Percentiles rank a stretch among this genome's conserved stretches.
phyloP scores from a whole-genome alignment of 1,140 invertebrate genomes.

The Dinoponera quadriceps region DNA sequence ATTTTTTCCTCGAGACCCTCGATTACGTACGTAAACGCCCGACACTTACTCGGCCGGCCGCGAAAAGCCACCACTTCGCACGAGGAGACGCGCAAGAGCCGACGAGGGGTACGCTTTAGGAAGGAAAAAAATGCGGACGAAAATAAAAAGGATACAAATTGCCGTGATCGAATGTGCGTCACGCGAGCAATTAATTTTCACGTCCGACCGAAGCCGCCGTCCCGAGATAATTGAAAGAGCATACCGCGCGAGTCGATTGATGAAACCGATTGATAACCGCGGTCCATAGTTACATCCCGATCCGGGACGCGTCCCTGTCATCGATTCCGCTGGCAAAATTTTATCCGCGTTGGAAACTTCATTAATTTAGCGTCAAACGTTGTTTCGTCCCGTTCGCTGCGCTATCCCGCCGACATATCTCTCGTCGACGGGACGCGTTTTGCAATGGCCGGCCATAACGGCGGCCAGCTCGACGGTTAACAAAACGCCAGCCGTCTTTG shows the following conservation, averaged over 20 bases:
- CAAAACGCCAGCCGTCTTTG: too few relatives aligned
- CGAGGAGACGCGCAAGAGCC: neutral
- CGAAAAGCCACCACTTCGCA: neutral
- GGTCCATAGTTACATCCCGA: constrained; percentile 29
- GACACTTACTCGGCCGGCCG: neutral
- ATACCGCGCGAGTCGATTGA: constrained; percentile 62
- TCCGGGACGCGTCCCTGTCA: constrained; percentile 29
- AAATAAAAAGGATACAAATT: constrained; percentile 47
- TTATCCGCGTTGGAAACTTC: constrained; percentile 56
- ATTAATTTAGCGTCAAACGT: constrained; percentile 56
- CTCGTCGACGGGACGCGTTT: neutral
- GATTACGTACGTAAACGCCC: neutral
- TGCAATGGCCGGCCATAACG: neutral
- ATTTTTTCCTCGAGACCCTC: neutral
- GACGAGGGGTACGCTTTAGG: too few relatives aligned
- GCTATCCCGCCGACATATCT: neutral
- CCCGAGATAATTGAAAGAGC: constrained; percentile 70
- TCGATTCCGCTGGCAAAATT: constrained; percentile 44
- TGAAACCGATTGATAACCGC: constrained; percentile 64
- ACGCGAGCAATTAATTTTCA: constrained; percentile 68
- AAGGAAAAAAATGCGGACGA: neutral
- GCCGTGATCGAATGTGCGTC: constrained; percentile 62
- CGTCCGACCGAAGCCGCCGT: constrained; percentile 41
- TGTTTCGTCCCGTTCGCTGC: constrained; percentile 16
- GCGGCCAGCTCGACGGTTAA: neutral